Evolutionary conservation across 2,888 invertebrate genomes (phyloP), one percentile per base, ranked within the genome.

Genomic region (Thelaira solivaga): DNA sequence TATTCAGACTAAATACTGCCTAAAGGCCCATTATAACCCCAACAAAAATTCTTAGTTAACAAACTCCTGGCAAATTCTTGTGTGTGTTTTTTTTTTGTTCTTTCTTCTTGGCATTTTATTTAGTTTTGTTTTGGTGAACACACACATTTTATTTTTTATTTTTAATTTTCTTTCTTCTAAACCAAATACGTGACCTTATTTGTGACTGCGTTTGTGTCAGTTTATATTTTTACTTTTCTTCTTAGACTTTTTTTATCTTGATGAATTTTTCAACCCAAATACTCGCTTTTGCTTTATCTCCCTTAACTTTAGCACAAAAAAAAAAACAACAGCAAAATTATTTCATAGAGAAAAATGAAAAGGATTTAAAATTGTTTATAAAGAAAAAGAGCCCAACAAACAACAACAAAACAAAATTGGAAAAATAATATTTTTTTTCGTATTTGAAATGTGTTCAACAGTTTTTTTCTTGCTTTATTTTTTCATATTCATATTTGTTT

Each of bases 101-200:
- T 43, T 36, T 5, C 29, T 49, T 51, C 55, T 43, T 59, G 47
- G 11, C 39, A 24, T 49, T 72, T 55, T 49, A 59, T 59, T 29
- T 20, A 59, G 31, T 36, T 45, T 39, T 22, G 22, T 41, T n/a
- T n/a, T n/a, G n/a, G n/a, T n/a, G n/a, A n/a, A n/a, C n/a, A n/a
- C n/a, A 18, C n/a, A 22, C 22, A n/a, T 18, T 49, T 13, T 26
- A 34, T 43, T 53, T 51, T 72, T 71, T 80, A n/a, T 69, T 71
- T 43, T 80, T 51, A 34, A 72, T 65, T 45, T 68, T 67, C 72
- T 53, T 80, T 69, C 65, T 49, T 79, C 73, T 82, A 80, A 78
- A 80, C 80, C 80, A 78, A 82, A 83, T 81, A 85, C 86, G 85
- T 86, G 85, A 85, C 86, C 86, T 86, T 85, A 86, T 86, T 85